Evolutionary conservation across 2,797 vertebrate genomes (phyloP), one percentile per base, ranked within the genome.

Genomic region (Kryptolebias ocellatus): DNA sequence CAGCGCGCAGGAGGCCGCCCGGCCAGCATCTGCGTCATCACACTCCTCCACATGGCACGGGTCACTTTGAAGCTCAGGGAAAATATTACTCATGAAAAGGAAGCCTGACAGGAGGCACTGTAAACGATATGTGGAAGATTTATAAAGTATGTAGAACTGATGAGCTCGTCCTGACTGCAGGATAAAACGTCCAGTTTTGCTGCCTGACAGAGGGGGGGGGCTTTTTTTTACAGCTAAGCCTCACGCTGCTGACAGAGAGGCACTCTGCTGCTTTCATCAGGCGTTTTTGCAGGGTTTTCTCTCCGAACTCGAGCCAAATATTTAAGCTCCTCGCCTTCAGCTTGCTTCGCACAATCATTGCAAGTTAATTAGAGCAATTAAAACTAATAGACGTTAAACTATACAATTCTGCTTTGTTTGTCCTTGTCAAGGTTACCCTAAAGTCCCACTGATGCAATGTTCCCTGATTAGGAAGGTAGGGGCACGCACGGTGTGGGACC

Each of bases 371-470:
- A 42, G 39, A 18, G 17, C 14, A 37, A 37, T 4, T 1, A n/a
- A 53, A 56, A 46, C 8, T 15, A 57, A 9, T 0, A 7, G 14
- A 49, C 8, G 17, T 42, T 2, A 24, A 51, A 55, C 18, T 47
- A 52, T 27, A 42, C 20, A 16, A 46, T 46, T 14, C 53, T 45
- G 60, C 15, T 78, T 52, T 20, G 51, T 70, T 81, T 77, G 87
- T 45, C 86, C 88, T 88, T 82, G 61, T 81, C 88, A 94, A 94
- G 92, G 92, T 92, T 70, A 93, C 70, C 52, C 63, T 70, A 79
- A 74, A 81, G 78, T 87, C 83, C 72, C 59, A n/a, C 55, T 60
- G 83, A 56, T 75, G 54, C 75, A 74, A 71, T 79, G 86, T 67
- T 82, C 67, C 80, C 28, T 20, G 60, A 76, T 67, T 69, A 55